Percentiles rank a stretch among this genome's conserved stretches.
Evolutionary conservation across 2,113 vertebrate species (phyloP).

Genomic region (Philantomba maxwellii): DNA sequence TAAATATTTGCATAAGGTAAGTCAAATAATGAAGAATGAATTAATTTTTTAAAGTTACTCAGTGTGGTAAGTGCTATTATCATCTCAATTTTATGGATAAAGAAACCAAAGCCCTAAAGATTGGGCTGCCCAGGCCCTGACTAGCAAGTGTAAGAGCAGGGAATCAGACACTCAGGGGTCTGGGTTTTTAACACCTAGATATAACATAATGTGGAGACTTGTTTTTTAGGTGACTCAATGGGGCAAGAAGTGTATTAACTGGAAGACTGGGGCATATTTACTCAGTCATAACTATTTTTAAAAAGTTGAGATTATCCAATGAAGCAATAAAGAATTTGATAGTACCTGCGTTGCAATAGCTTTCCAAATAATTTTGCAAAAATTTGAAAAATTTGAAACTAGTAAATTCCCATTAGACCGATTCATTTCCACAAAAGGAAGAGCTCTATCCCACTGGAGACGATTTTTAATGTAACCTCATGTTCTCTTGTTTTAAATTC

Average conservation of each 20-base stretch:
- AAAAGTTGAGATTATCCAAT: neutral
- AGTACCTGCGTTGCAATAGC: neutral
- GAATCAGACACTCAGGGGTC: neutral
- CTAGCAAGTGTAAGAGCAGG: neutral
- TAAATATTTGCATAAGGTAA: neutral
- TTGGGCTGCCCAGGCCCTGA: neutral
- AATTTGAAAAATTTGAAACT: neutral
- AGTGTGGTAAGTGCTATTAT: neutral
- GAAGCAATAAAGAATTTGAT: neutral
- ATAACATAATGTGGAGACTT: neutral
- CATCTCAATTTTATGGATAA: neutral
- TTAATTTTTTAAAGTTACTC: neutral
- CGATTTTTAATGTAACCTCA: neutral
- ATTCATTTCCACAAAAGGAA: neutral
- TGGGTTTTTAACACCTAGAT: neutral
- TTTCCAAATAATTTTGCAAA: constrained; percentile 2
- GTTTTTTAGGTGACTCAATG: neutral
- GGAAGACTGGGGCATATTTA: neutral
- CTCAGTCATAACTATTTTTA: neutral
- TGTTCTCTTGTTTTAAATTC: constrained; percentile 18
- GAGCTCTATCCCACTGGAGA: neutral
- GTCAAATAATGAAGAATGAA: neutral
- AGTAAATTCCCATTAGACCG: neutral
- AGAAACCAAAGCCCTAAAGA: neutral
- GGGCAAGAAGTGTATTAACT: neutral